These are phyloP conservation scores for Carpatolechia fugitivella DNA, from an alignment of 2,888 invertebrate genomes.

Conservation along the genomic window DNA sequence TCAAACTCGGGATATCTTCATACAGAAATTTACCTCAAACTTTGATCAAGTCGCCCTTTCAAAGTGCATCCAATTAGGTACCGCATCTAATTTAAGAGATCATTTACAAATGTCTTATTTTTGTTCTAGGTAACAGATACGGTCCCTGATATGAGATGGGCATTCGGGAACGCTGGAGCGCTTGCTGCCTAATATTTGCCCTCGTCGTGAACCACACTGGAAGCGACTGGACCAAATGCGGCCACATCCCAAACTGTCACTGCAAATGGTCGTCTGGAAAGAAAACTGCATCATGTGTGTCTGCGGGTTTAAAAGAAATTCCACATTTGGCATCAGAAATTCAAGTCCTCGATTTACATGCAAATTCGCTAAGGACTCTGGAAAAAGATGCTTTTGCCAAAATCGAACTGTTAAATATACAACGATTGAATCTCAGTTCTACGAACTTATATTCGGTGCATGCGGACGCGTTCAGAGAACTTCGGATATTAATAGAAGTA, in stretches of 20 bases:
- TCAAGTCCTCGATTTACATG: constrained; percentile 88
- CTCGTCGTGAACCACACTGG: constrained; percentile 50
- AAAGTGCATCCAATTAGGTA: constrained; percentile 18
- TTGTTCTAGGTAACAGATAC: constrained; percentile 57
- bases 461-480: constrained; percentile 89
- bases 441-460: constrained; percentile 87
- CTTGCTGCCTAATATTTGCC: constrained; percentile 45
- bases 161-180: constrained; percentile 55
- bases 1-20: constrained; percentile 20
- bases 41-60: background rate
- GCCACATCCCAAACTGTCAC: constrained; percentile 83
- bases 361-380: constrained; percentile 86
- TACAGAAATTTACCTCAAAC: constrained; percentile 14
- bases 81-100: no score
- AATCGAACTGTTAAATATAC: constrained; percentile 90
- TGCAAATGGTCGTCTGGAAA: constrained; percentile 97
- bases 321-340: constrained; percentile 79
- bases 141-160: constrained; percentile 60
- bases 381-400: constrained; percentile 87
- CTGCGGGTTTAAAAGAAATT: constrained; percentile 85
- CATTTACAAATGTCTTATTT: no score
- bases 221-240: constrained; percentile 91
- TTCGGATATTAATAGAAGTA: constrained; percentile 91
- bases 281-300: constrained; percentile 90
- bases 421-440: constrained; percentile 88